Evolutionary conservation across 1,140 invertebrate species (phyloP).

Genomic region (Drosophila trapezifrons): DNA sequence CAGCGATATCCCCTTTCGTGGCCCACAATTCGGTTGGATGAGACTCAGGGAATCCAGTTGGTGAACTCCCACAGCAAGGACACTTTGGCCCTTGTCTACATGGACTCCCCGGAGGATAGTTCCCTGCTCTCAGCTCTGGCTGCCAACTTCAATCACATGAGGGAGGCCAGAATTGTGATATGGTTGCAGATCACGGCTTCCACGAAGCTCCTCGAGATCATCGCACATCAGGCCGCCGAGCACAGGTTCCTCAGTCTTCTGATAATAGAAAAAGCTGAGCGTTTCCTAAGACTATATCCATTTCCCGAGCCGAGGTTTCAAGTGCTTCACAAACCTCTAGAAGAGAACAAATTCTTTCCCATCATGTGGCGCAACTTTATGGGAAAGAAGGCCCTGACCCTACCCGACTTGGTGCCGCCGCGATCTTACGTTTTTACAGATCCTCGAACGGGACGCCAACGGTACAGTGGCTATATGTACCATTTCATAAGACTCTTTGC

Average conservation of each 20-base stretch:
- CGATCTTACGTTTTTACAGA: conserved; percentile 18
- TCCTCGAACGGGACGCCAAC: conserved; percentile 5
- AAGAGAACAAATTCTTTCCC: conserved; percentile 7
- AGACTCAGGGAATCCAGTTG: conserved; percentile 11
- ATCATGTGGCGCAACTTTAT: conserved; percentile 36
- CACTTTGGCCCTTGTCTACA: conserved; percentile 35
- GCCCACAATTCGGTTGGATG: conserved; percentile 45
- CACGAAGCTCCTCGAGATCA: neutral
- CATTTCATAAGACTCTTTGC: conserved; percentile 12
- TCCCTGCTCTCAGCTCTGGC: conserved; percentile 28
- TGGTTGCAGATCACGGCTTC: conserved; percentile 9
- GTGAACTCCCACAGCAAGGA: neutral
- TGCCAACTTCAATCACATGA: conserved; percentile 29
- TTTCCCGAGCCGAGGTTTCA: conserved; percentile 33
- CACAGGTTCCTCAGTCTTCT: conserved; percentile 36
- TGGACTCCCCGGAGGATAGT: conserved; percentile 13
- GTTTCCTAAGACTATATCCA: conserved; percentile 26
- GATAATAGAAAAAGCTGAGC: neutral
- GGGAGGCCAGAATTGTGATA: conserved; percentile 42
- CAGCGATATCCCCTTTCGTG: conserved; percentile 16
- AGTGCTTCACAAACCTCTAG: neutral
- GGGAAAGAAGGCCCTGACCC: conserved; percentile 22
- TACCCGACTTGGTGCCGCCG: conserved; percentile 29
- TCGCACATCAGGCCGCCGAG: conserved; percentile 1
- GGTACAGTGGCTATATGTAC: neutral